These are phyloP conservation scores for Himantopus leucocephalus DNA, from an alignment of 2,113 vertebrate species.

Conservation along the genomic window DNA sequence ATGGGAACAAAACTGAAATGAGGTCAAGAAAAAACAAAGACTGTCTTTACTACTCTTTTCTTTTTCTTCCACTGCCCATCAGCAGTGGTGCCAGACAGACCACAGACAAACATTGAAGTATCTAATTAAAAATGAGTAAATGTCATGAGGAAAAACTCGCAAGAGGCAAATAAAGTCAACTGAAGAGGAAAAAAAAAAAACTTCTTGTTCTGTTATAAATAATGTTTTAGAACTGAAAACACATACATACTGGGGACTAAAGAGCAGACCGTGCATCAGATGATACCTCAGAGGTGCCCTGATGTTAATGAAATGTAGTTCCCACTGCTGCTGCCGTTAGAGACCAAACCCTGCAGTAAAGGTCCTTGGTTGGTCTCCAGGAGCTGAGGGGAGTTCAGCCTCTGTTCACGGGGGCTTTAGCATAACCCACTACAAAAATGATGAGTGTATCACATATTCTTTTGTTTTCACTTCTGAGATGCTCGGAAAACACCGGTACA, in stretches of 20 bases:
- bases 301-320: background rate
- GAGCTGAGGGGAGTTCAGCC: background rate
- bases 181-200: background rate
- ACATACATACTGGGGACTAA: background rate
- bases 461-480: background rate
- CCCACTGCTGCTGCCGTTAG: background rate
- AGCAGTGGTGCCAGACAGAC: background rate
- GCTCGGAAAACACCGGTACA: background rate
- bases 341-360: background rate
- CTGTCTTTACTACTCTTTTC: background rate
- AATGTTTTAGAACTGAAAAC: background rate
- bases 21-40: background rate
- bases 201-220: background rate
- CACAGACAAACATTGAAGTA: background rate
- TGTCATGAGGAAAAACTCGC: background rate
- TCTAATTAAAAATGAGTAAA: constrained; percentile 8
- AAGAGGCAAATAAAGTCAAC: background rate
- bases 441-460: background rate
- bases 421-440: background rate
- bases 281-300: background rate
- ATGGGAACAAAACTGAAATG: background rate
- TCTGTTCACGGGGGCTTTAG: background rate
- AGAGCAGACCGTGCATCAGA: background rate
- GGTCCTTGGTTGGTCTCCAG: background rate
- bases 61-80: background rate